These are phyloP conservation scores for Willisornis vidua DNA, from an alignment of 2,113 vertebrate genomes.

Conservation along the genomic window DNA sequence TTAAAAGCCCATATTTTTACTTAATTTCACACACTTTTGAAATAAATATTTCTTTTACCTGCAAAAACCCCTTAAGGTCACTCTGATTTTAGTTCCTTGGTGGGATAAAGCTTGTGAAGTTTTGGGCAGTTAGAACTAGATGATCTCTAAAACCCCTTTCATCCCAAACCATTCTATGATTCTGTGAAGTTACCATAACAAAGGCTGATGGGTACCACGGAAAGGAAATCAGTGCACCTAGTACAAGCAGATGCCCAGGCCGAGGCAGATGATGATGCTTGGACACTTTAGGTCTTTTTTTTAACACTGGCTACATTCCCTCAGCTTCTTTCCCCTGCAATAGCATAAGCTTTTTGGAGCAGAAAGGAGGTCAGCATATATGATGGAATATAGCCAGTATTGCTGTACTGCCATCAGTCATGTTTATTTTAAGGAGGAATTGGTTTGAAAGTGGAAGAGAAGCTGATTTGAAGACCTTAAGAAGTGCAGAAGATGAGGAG, in stretches of 20 bases:
- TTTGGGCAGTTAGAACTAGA: not conserved
- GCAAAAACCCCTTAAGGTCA: not conserved
- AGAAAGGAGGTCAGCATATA: slow-evolving; percentile 16
- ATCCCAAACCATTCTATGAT: not conserved
- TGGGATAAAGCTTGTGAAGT: not conserved
- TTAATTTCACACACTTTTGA: not conserved
- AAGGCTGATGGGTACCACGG: not conserved
- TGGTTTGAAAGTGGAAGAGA: not conserved
- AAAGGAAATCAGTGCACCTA: not conserved
- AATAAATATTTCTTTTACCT: not conserved
- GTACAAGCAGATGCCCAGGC: not conserved
- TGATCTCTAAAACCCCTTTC: not conserved
- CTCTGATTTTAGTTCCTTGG: not conserved
- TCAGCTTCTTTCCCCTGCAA: not conserved
- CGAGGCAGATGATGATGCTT: not conserved
- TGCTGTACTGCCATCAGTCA: not conserved
- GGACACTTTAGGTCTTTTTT: not conserved
- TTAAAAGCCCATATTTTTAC: not conserved
- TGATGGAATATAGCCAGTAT: not conserved
- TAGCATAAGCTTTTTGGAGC: slow-evolving; percentile 31
- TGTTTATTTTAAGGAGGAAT: not conserved
- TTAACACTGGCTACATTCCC: not conserved
- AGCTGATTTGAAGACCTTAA: not conserved
- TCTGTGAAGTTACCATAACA: not conserved
- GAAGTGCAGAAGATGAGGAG: not conserved